phyloP scores from a whole-genome alignment of 2,797 vertebrate species.

The Podarcis siculus region DNA sequence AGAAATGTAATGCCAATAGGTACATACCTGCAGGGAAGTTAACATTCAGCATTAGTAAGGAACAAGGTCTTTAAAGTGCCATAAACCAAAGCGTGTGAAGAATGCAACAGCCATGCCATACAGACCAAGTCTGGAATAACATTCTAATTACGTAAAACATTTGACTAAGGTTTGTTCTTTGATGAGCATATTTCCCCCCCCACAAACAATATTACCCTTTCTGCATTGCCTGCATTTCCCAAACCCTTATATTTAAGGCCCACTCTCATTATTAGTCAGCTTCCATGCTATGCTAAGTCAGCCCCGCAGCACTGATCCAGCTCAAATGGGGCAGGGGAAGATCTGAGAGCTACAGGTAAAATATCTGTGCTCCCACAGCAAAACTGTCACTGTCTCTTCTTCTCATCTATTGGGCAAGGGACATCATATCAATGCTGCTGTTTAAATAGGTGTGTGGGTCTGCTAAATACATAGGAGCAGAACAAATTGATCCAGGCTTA shows the following conservation, averaged over 20 bases:
- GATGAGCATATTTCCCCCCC: background rate
- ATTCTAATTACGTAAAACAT: background rate
- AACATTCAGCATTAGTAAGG: background rate
- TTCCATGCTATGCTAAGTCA: background rate
- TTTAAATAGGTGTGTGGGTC: background rate
- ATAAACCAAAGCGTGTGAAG: background rate
- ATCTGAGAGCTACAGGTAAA: background rate
- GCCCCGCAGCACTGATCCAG: background rate
- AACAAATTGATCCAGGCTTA: background rate
- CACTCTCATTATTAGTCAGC: too few relatives aligned
- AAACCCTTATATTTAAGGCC: background rate
- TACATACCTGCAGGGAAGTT: slow-evolving; percentile 86
- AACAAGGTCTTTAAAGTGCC: slow-evolving; percentile 5
- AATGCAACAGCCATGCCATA: background rate
- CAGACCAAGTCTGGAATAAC: background rate
- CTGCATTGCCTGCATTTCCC: background rate
- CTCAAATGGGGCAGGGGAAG: too few relatives aligned
- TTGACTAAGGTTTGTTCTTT: background rate
- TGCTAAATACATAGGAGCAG: too few relatives aligned
- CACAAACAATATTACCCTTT: background rate
- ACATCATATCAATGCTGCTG: background rate
- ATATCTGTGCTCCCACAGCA: background rate
- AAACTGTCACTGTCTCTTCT: background rate
- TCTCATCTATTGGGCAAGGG: background rate
- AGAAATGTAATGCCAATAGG: slow-evolving; percentile 97